Percentiles rank a stretch among this genome's conserved stretches.
Conservation (phyloP, 2,113 vertebrate genomes). For the Nothoprocta pentlandii region DNA sequence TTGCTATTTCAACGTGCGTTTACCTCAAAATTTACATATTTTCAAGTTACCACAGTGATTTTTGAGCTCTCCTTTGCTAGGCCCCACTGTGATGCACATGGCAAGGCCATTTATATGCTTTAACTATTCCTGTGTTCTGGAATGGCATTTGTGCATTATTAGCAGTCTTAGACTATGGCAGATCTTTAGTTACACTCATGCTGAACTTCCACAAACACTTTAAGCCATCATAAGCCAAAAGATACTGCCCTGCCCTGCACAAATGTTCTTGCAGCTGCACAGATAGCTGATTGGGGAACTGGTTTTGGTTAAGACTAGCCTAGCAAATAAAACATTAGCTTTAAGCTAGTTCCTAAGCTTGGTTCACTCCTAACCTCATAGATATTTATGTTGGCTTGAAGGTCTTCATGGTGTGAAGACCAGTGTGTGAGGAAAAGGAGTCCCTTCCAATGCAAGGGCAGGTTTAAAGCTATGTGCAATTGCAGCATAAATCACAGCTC, state of each 20-base stretch:
- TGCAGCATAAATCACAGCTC: neutral
- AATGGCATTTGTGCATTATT: slow-evolving; percentile 69
- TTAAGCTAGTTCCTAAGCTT: neutral
- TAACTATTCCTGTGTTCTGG: slow-evolving; percentile 57
- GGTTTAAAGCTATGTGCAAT: neutral
- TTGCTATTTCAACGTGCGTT: neutral
- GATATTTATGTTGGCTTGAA: neutral
- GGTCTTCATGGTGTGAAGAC: neutral
- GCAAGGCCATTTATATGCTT: slow-evolving; percentile 40
- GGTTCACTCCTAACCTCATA: neutral
- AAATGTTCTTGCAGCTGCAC: slow-evolving; percentile 66
- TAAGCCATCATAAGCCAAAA: slow-evolving; percentile 52
- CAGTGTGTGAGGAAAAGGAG: neutral
- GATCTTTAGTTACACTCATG: slow-evolving; percentile 55
- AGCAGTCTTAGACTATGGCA: slow-evolving; percentile 13
- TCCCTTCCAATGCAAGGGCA: neutral
- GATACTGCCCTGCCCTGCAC: slow-evolving; percentile 57
- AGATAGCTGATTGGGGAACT: neutral
- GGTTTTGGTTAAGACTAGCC: slow-evolving; percentile 9
- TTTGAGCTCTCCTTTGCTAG: slow-evolving; percentile 16
- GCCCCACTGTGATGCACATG: slow-evolving; percentile 4
- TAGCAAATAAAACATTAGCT: neutral
- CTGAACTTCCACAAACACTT: slow-evolving; percentile 52
- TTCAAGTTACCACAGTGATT: neutral
- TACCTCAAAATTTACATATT: neutral